These are phyloP conservation scores for Spilosoma lubricipeda DNA, from an alignment of 2,888 invertebrate species.

Conservation along the genomic window DNA sequence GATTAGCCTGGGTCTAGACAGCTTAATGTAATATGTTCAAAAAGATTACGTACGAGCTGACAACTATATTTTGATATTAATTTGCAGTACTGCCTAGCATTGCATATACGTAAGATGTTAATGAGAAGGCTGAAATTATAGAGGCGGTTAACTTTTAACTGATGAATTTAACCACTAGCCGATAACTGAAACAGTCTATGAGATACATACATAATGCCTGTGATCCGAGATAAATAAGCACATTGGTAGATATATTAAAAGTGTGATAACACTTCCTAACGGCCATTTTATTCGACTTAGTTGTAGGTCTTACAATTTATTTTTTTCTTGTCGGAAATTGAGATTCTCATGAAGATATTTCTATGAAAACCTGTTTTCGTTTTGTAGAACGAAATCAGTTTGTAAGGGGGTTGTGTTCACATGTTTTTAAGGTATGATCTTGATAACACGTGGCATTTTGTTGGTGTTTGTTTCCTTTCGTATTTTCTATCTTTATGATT, in stretches of 20 bases:
- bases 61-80: neutral
- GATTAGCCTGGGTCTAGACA: too few species aligned
- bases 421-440: conserved; percentile 46
- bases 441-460: conserved; percentile 36
- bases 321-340: conserved; percentile 62
- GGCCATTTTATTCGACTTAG: conserved; percentile 53
- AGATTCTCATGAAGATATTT: conserved; percentile 59
- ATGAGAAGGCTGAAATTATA: too few species aligned
- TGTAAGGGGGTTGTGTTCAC: conserved; percentile 27
- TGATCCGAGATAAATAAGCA: conserved; percentile 10
- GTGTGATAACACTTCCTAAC: conserved; percentile 9
- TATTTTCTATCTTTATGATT: neutral
- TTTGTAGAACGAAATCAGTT: conserved; percentile 41
- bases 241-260: too few species aligned
- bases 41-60: neutral
- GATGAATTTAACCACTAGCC: too few species aligned
- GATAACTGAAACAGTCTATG: too few species aligned
- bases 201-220: neutral
- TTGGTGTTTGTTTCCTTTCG: conserved; percentile 11
- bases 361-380: conserved; percentile 45
- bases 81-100: neutral
- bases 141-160: conserved; percentile 16
- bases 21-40: too few species aligned
- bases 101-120: too few species aligned
- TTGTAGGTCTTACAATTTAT: conserved; percentile 59